These are phyloP conservation scores for Echinops telfairi DNA, from an alignment of 2,113 vertebrate species.

Conservation along the genomic window DNA sequence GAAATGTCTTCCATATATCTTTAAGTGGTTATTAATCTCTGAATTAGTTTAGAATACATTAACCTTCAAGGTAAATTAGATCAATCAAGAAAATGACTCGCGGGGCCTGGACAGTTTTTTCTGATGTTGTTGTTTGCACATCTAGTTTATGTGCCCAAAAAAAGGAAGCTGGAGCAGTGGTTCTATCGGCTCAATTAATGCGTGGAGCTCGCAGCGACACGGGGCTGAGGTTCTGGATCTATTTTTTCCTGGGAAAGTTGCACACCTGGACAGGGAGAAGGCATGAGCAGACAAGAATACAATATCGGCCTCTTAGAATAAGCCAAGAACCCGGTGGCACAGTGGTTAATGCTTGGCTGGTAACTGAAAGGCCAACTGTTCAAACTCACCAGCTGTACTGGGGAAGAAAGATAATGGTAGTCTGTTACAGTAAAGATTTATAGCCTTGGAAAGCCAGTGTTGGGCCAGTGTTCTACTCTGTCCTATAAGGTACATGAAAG, in stretches of 20 bases:
- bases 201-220: rapidly evolving
- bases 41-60: slow-evolving; percentile 89
- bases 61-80: slow-evolving; percentile 91
- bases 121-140: slow-evolving; percentile 68
- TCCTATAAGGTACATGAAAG: no score
- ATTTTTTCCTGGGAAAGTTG: not conserved
- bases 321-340: not conserved
- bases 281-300: rapidly evolving
- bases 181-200: rapidly evolving
- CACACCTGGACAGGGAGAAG: not conserved
- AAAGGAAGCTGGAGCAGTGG: not conserved
- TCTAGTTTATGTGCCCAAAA: slow-evolving; percentile 36
- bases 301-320: rapidly evolving
- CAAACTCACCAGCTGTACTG: not conserved
- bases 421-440: not conserved
- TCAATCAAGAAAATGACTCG: slow-evolving; percentile 87
- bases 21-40: slow-evolving; percentile 89
- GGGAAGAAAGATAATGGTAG: not conserved
- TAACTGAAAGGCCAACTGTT: not conserved
- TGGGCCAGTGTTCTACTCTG: no score
- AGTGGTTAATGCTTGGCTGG: not conserved
- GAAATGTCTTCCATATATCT: slow-evolving; percentile 87
- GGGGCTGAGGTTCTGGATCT: rapidly evolving
- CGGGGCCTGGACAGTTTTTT: slow-evolving; percentile 75
- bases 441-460: not conserved